Base-by-base conservation (phyloP, 2,797 vertebrate genomes). In the Varecia variegata region DNA sequence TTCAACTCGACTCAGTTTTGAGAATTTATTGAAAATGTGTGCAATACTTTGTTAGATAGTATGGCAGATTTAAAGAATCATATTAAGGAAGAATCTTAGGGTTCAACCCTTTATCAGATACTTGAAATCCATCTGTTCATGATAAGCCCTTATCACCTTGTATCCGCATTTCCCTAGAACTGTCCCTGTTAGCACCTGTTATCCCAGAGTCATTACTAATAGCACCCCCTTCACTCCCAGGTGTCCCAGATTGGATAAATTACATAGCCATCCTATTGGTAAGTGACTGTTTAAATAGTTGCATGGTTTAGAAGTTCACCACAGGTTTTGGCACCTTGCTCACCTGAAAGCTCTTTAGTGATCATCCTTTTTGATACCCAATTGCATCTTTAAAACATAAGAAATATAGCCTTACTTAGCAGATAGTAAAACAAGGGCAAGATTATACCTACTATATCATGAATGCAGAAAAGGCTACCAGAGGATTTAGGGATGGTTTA, bases 261-360 rank as follows among this genome's bases (percentile, higher is more conserved):
- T 62, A 62, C 23, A 58, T 43, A 87, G 43, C 65, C 65, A 81
- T 45, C 7, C n/a, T 89, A 15, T 68, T 79, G 32, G 21, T 81
- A 89, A 86, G n/a, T 89, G 54, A 73, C 62, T 88, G 40, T 93
- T 93, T 86, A 77, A 93, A 32, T 15, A 93, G 30, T 9, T 77
- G 23, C 12, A 88, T 23, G 32, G 50, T 58, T 94, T 93, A 25
- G 62, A 88, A 94, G 82, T 80, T 95, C 73, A 89, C 74, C 3
- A 8, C 38, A 50, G 25, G 56, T 73, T 50, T 82, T 82, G 23
- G 81, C 38, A 43, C 52, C 18, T 89, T 71, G 38, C 23, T 92
- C 3, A 79, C 79, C 74, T 82, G 17, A 71, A 77, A 95, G 7
- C 27, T 82, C n/a, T 93, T 62, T 80, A 90, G 43, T 73, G 17